These are phyloP conservation scores for Phataginus tricuspis DNA, from an alignment of 2,797 vertebrate species.

Conservation along the genomic window DNA sequence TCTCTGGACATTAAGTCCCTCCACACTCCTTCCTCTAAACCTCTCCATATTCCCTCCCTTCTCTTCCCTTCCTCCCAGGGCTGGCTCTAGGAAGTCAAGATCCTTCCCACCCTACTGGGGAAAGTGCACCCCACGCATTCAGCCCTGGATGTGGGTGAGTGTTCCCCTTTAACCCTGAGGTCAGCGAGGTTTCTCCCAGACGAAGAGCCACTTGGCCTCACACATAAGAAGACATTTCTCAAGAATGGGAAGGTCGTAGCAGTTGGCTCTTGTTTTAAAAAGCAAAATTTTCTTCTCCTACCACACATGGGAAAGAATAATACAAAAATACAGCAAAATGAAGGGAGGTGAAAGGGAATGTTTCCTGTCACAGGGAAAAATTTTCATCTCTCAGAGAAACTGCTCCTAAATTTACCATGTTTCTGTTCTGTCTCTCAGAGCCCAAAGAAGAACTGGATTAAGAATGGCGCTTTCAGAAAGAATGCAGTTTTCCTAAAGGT, in stretches of 20 bases:
- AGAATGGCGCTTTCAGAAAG: neutral
- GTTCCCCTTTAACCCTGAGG: neutral
- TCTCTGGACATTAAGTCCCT: neutral
- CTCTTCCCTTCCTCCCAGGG: neutral
- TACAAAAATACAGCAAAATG: neutral
- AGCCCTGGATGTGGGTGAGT: neutral
- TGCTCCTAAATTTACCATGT: neutral
- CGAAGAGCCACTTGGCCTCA: neutral
- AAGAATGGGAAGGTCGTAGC: neutral
- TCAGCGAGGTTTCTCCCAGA: neutral
- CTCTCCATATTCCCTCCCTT: neutral
- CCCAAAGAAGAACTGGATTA: neutral
- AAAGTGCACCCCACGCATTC: neutral
- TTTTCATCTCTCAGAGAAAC: neutral
- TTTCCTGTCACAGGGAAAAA: neutral
- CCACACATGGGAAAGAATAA: neutral
- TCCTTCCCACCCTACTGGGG: neutral
- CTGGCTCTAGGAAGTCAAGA: neutral
- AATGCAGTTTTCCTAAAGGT: neutral
- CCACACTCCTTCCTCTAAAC: neutral
- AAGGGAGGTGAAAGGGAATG: neutral
- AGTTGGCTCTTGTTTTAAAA: neutral
- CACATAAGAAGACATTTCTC: neutral
- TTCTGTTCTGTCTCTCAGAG: neutral
- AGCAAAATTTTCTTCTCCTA: constrained; percentile 12